phyloP scores from a whole-genome alignment of 1,140 invertebrate species.

The Aleiodes sp. region DNA sequence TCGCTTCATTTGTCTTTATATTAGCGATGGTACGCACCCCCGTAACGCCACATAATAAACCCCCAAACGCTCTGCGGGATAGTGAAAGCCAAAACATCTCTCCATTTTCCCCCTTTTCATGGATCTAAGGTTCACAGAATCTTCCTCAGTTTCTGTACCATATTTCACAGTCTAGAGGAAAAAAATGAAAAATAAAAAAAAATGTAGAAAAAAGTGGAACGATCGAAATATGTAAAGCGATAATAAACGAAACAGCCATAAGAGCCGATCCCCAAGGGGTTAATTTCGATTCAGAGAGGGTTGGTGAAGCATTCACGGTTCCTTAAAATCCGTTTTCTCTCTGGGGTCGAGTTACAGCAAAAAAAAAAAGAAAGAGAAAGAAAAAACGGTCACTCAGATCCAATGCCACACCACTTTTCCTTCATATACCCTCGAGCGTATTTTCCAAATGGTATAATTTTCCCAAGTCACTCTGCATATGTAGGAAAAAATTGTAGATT shows the following conservation, averaged over 20 bases:
- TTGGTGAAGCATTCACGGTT: slow-evolving; percentile 60
- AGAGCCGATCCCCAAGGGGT: slow-evolving; percentile 52
- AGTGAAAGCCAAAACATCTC: slow-evolving; percentile 4
- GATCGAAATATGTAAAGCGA: slow-evolving; percentile 39
- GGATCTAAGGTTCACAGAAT: background rate
- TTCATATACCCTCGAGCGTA: background rate
- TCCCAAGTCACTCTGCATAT: no score
- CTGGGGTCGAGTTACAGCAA: slow-evolving; percentile 56
- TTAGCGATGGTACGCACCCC: slow-evolving; percentile 52
- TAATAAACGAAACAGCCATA: slow-evolving; percentile 46
- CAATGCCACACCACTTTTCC: slow-evolving; percentile 39
- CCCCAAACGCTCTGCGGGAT: slow-evolving; percentile 20
- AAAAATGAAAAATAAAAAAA: background rate
- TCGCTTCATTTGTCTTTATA: slow-evolving; percentile 65
- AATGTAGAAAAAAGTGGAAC: slow-evolving; percentile 23
- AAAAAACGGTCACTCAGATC: slow-evolving; percentile 55
- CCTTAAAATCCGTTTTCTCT: slow-evolving; percentile 61
- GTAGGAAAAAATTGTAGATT: no score
- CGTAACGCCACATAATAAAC: slow-evolving; percentile 36
- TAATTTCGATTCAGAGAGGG: slow-evolving; percentile 54
- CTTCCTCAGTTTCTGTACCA: background rate
- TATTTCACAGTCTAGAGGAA: slow-evolving; percentile 15
- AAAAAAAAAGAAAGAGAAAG: slow-evolving; percentile 17
- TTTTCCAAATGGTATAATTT: background rate
- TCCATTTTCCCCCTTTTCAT: background rate